phyloP scores from a whole-genome alignment of 2,113 vertebrate species.

The Catharus fuscescens region DNA sequence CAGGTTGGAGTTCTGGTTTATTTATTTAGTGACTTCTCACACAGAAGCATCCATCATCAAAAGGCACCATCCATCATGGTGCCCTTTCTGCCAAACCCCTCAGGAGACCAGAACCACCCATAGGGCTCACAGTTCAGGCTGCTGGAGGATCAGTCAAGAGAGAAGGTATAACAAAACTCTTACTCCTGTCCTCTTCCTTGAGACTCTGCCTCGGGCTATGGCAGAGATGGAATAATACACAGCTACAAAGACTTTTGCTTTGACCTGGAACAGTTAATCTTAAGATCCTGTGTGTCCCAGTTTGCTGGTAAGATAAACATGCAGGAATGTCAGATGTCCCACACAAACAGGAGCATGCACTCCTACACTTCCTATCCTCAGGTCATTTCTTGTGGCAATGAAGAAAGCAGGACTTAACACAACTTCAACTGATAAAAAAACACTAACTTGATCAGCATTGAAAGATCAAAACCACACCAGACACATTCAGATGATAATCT shows the following conservation, averaged over 20 bases:
- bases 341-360: not conserved
- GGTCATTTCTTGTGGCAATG: not conserved
- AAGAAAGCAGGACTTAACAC: not conserved
- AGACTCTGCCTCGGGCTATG: not conserved
- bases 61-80: too few species aligned
- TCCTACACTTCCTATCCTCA: not conserved
- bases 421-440: not conserved
- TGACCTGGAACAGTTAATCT: constrained; percentile 27
- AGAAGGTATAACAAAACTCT: not conserved
- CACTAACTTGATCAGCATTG: not conserved
- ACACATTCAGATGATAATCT: constrained; percentile 10
- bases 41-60: not conserved
- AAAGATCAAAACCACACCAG: constrained; percentile 1
- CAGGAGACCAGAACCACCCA: not conserved
- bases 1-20: not conserved
- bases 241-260: not conserved
- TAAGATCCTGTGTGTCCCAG: not conserved
- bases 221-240: not conserved
- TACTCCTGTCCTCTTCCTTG: not conserved
- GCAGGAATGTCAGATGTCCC: not conserved
- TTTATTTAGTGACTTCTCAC: not conserved
- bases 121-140: not conserved
- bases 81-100: not conserved
- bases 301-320: not conserved
- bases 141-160: not conserved